Conservation (phyloP, 2,888 invertebrate genomes). For the Listrodromus nycthemerus region DNA sequence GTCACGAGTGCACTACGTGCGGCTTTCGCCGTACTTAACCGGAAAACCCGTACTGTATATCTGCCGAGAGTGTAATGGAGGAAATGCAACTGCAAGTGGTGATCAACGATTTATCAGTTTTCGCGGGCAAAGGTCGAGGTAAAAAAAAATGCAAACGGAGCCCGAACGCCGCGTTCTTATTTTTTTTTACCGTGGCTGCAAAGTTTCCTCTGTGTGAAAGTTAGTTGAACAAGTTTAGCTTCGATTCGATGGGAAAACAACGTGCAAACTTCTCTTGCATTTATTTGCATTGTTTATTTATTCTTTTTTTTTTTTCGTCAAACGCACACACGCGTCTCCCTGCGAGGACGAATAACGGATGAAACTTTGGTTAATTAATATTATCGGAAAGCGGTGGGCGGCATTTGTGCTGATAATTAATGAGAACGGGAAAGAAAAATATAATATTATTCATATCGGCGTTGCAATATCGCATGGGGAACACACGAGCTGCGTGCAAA, state of each 20-base stretch:
- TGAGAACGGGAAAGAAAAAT: not conserved
- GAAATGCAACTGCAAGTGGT: conserved; percentile 46
- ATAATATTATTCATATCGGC: not conserved
- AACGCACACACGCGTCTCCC: not conserved
- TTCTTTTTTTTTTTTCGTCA: not conserved
- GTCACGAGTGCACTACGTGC: conserved; percentile 50
- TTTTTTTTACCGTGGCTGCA: not conserved
- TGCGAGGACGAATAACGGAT: too few relatives aligned
- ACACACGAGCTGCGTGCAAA: too few relatives aligned
- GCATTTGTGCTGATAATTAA: not conserved
- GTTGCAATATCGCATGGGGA: too few relatives aligned
- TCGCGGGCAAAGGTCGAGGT: not conserved
- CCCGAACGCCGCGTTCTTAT: not conserved
- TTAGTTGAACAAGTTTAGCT: not conserved
- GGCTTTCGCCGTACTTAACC: conserved; percentile 45
- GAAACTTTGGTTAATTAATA: not conserved
- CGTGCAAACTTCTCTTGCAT: not conserved
- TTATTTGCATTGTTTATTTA: not conserved
- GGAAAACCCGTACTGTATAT: conserved; percentile 17
- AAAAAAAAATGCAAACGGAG: not conserved
- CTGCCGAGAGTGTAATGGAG: conserved; percentile 43
- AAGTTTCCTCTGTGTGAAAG: not conserved
- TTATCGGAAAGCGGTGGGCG: not conserved
- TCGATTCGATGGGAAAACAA: not conserved
- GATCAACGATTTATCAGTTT: conserved; percentile 35